These are phyloP conservation scores for Telmatochromis brichardi DNA, from an alignment of 2,113 vertebrate species.

Conservation along the genomic window DNA sequence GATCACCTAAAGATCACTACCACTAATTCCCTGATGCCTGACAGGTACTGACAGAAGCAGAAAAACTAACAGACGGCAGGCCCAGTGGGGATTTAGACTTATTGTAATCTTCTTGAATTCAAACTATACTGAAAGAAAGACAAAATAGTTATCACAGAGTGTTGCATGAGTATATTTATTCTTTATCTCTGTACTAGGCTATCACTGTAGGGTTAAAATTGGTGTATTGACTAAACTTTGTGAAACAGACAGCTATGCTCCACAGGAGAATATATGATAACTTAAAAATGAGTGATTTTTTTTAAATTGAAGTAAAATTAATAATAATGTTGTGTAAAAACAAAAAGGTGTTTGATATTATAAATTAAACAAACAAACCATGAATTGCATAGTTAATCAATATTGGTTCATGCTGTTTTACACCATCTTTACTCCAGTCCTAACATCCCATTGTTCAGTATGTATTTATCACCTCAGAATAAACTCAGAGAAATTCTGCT, in stretches of 20 bases:
- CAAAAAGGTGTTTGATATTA: neutral
- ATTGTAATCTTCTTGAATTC: conserved; percentile 23
- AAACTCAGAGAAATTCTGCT: neutral
- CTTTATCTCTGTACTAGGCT: neutral
- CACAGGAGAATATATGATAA: neutral
- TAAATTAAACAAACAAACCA: neutral
- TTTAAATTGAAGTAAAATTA: neutral
- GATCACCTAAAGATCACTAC: neutral
- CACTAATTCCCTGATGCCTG: neutral
- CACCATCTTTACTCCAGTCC: neutral
- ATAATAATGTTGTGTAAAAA: neutral
- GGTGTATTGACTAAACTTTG: neutral
- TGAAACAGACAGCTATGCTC: neutral
- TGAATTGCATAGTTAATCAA: neutral
- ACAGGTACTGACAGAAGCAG: neutral
- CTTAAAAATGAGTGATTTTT: neutral
- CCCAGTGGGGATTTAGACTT: conserved; percentile 14
- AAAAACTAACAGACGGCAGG: conserved; percentile 22
- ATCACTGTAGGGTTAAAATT: neutral
- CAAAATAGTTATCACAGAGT: neutral
- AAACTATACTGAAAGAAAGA: neutral
- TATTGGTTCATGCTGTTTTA: neutral
- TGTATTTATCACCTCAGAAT: neutral
- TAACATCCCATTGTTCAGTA: neutral
- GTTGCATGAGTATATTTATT: neutral